Conservation (phyloP, 2,113 vertebrate species). For the Neolamprologus brichardi region DNA sequence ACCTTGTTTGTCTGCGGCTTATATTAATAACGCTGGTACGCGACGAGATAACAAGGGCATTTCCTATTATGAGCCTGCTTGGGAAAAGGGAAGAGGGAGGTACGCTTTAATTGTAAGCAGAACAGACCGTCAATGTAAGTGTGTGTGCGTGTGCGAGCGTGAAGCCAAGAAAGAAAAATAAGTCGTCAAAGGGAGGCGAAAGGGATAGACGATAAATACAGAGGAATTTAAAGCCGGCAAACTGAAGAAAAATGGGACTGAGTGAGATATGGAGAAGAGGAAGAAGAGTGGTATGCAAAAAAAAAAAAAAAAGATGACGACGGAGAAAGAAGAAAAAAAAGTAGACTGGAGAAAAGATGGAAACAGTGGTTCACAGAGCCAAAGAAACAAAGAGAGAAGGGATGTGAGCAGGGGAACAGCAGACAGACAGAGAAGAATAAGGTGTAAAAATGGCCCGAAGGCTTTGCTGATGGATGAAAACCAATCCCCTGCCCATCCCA, state of each 20-base stretch:
- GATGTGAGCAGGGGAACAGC: background rate
- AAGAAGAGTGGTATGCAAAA: background rate
- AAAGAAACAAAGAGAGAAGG: background rate
- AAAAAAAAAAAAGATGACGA: background rate
- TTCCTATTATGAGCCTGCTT: slow-evolving; percentile 55
- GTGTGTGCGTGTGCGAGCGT: background rate
- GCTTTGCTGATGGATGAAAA: slow-evolving; percentile 22
- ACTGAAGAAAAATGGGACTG: background rate
- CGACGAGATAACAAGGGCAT: slow-evolving; percentile 50
- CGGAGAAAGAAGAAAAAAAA: background rate
- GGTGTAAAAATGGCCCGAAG: background rate
- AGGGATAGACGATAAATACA: background rate
- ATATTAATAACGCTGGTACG: slow-evolving; percentile 45
- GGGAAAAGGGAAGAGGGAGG: slow-evolving; percentile 59
- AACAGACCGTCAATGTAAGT: background rate
- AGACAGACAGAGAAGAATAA: background rate
- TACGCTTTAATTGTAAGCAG: slow-evolving; percentile 28
- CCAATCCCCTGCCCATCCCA: background rate
- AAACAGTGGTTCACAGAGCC: background rate
- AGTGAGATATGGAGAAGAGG: background rate
- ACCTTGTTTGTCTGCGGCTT: slow-evolving; percentile 48
- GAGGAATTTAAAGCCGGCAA: slow-evolving; percentile 11
- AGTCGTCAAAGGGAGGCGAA: background rate
- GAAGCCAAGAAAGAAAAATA: background rate
- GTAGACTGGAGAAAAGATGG: background rate